Conservation (phyloP, 2,113 vertebrate genomes). For the Psammodynastes pulverulentus region DNA sequence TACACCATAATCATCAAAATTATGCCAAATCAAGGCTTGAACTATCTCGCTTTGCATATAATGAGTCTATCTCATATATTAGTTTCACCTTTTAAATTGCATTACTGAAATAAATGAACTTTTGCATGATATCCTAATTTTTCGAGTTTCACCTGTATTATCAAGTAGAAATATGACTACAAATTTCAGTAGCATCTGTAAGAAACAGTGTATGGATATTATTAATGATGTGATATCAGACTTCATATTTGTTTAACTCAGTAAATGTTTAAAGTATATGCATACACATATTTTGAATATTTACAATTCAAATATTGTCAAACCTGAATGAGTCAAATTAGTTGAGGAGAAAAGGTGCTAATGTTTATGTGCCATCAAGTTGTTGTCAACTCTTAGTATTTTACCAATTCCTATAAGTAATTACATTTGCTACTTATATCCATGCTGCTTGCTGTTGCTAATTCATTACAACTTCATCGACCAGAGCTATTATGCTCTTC, state of each 20-base stretch:
- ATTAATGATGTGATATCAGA: neutral
- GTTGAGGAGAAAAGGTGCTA: neutral
- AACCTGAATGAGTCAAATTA: neutral
- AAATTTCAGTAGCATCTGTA: neutral
- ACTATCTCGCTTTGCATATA: no score
- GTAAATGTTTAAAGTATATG: neutral
- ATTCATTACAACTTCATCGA: neutral
- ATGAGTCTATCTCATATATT: no score
- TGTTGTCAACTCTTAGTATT: neutral
- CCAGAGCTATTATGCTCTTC: neutral
- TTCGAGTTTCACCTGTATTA: no score
- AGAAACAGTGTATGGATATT: neutral
- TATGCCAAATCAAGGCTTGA: no score
- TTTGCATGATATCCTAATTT: no score
- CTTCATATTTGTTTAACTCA: neutral
- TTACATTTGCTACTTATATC: neutral
- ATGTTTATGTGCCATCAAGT: neutral
- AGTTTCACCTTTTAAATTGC: no score
- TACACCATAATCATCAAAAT: no score
- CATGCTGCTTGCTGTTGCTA: neutral
- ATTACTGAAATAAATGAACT: no score
- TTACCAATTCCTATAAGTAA: neutral
- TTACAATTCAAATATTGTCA: neutral
- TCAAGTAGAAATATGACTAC: neutral
- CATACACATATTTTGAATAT: neutral